Conservation (phyloP, 2,113 vertebrate species). For the Vimba vimba region DNA sequence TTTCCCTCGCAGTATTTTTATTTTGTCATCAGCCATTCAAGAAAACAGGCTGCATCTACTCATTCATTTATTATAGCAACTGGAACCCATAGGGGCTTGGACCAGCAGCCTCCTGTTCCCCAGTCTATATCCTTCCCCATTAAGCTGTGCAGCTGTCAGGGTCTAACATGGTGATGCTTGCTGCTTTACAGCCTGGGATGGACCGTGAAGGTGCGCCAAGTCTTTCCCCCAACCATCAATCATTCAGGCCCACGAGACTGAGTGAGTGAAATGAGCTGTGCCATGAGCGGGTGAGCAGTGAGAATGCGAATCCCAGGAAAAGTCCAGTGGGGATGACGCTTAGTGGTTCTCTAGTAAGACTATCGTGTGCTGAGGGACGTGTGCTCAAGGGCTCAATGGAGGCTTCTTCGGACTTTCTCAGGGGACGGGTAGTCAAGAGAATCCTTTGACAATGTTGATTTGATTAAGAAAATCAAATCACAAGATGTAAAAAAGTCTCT, state of each 20-base stretch:
- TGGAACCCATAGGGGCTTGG: conserved; percentile 60
- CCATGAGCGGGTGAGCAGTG: conserved; percentile 49
- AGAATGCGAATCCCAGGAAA: conserved; percentile 56
- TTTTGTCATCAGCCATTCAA: conserved; percentile 58
- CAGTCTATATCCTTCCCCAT: conserved; percentile 73
- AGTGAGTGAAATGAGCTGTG: conserved; percentile 66
- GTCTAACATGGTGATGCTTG: conserved; percentile 69
- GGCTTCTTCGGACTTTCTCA: not conserved
- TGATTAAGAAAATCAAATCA: not conserved
- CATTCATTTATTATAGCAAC: conserved; percentile 42
- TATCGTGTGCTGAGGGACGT: conserved; percentile 2
- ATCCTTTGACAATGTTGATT: not conserved
- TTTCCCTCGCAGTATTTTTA: not conserved
- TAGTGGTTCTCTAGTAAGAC: conserved; percentile 44
- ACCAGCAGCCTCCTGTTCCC: conserved; percentile 68
- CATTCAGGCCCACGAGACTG: conserved; percentile 60
- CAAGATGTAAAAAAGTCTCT: too few relatives aligned
- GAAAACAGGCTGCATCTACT: conserved; percentile 38
- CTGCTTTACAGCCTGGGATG: conserved; percentile 67
- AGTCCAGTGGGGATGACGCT: conserved; percentile 56
- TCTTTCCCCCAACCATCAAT: conserved; percentile 73
- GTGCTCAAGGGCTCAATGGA: conserved; percentile 19
- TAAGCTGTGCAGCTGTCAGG: conserved; percentile 62
- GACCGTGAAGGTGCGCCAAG: conserved; percentile 64
- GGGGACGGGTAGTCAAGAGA: not conserved